Evolutionary conservation across 2,888 invertebrate genomes (phyloP).

Genomic region (Agonopterix alstromeriana): DNA sequence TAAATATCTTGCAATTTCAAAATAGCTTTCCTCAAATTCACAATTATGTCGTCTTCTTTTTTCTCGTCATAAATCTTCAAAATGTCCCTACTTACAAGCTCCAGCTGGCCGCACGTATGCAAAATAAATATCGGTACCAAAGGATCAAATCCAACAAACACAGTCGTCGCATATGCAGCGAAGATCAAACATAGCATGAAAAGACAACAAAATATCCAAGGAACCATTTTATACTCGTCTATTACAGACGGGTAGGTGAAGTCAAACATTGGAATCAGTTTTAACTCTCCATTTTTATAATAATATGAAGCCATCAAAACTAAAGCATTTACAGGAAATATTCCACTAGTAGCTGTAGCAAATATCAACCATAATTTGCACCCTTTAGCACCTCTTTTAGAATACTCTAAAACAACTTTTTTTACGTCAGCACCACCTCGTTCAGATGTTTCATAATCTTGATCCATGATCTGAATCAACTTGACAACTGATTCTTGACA

Average conservation of each 20-base stretch:
- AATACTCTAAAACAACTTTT: constrained; percentile 28
- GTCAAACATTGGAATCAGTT: constrained; percentile 40
- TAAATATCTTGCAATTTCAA: constrained; percentile 40
- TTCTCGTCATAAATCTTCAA: constrained; percentile 25
- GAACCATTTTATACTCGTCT: constrained; percentile 28
- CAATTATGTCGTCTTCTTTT: constrained; percentile 21
- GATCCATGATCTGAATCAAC: constrained; percentile 30
- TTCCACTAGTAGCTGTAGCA: constrained; percentile 20
- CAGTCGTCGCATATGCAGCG: constrained; percentile 26
- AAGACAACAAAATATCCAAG: constrained; percentile 20
- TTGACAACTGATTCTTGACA: constrained; percentile 24
- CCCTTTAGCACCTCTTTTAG: constrained; percentile 29
- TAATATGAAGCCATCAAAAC: constrained; percentile 33
- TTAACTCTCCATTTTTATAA: constrained; percentile 23
- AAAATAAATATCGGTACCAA: constrained; percentile 51
- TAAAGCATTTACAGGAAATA: constrained; percentile 42
- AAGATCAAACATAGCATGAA: constrained; percentile 26
- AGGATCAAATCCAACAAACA: constrained; percentile 52
- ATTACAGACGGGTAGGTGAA: constrained; percentile 31
- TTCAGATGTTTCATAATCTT: constrained; percentile 34
- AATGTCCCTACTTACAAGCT: constrained; percentile 37
- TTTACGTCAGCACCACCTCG: constrained; percentile 26
- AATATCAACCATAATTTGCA: constrained; percentile 36
- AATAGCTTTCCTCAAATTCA: constrained; percentile 37
- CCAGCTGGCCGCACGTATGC: constrained; percentile 50